phyloP scores from a whole-genome alignment of 2,113 vertebrate genomes.

The Hyla sarda region DNA sequence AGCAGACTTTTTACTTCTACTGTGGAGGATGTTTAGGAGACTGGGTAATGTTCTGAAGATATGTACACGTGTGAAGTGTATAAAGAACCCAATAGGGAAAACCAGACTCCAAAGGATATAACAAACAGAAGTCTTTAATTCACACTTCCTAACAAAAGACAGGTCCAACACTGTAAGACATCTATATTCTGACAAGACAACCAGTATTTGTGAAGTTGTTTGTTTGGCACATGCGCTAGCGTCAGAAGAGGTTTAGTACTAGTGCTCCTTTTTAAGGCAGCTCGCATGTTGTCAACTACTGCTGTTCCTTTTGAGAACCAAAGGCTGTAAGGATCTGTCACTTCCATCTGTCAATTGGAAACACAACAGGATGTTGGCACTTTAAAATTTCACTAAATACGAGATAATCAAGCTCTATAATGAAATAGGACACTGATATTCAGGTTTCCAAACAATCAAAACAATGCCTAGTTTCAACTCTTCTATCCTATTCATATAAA shows the following conservation, averaged over 20 bases:
- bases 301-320: slow-evolving; percentile 2
- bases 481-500: background rate
- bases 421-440: background rate
- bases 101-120: background rate
- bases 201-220: slow-evolving; percentile 38
- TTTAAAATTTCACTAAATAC: background rate
- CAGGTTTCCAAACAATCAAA: background rate
- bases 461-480: background rate
- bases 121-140: slow-evolving; percentile 23
- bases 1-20: background rate
- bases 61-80: background rate
- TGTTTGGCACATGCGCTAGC: slow-evolving; percentile 23
- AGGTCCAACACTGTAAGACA: background rate
- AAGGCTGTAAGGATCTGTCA: background rate
- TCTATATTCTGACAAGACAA: background rate
- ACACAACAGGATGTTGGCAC: background rate
- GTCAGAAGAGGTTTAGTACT: slow-evolving; percentile 14
- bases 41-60: background rate
- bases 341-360: background rate
- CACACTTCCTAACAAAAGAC: slow-evolving; percentile 27
- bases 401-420: background rate
- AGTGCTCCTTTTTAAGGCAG: slow-evolving; percentile 9
- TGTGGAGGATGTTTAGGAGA: background rate
- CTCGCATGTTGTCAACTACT: slow-evolving; percentile 13
- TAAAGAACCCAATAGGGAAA: background rate